Evolutionary conservation across 2,113 vertebrate species (phyloP).

Genomic region (Zootoca vivipara): DNA sequence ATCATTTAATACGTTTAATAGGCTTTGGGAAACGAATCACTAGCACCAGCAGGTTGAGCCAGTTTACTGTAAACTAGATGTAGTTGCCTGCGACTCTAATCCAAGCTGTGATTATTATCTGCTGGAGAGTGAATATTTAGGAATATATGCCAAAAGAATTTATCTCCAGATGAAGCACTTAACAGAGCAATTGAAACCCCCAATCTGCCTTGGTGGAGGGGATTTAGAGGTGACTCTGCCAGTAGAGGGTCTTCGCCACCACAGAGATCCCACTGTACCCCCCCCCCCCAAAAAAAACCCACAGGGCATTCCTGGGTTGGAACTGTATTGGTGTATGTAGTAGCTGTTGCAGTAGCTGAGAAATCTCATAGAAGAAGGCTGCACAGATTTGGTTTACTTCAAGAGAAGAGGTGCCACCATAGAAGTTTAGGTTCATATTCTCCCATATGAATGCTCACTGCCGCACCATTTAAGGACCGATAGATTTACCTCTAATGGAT

Average conservation of each 20-base stretch:
- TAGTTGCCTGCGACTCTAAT: neutral
- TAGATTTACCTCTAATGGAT: neutral
- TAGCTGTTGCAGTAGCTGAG: neutral
- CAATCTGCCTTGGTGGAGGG: no score
- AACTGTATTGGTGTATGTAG: neutral
- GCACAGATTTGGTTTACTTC: neutral
- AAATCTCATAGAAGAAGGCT: neutral
- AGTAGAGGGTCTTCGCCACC: no score
- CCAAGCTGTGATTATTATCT: neutral
- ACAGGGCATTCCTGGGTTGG: no score
- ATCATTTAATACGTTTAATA: neutral
- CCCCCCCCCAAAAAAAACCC: no score
- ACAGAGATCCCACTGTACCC: no score
- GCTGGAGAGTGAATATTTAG: neutral
- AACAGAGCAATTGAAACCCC: no score
- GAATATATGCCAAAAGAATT: neutral
- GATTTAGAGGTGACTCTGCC: no score
- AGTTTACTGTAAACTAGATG: neutral
- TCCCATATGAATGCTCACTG: neutral
- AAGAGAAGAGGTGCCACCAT: neutral
- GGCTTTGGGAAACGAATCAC: neutral
- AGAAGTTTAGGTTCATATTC: neutral
- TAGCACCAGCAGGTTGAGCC: neutral
- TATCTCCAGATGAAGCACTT: neutral
- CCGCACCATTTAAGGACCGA: neutral